Evolutionary conservation across 2,113 vertebrate genomes (phyloP), one percentile per base, ranked within the genome.

Genomic region (Pteronura brasiliensis): DNA sequence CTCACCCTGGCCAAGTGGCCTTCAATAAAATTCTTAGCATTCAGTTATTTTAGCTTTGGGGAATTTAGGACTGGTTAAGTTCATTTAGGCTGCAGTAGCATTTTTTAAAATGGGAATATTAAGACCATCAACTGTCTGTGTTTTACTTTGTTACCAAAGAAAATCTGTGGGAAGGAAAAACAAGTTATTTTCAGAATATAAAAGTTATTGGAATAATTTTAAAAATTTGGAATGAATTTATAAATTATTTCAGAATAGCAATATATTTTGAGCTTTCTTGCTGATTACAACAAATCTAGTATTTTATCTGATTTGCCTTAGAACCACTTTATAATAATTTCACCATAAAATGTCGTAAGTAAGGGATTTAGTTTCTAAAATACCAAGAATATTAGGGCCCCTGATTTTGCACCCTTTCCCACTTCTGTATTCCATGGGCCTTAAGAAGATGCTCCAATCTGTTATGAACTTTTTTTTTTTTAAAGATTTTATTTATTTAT

Each of bases 221-320:
- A 76, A 90, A 95, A 36, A 81, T 93, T 95, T 84, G 52, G 36
- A 88, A 31, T 44, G 18, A 93, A 74, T 81, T 93, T 74, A 12
- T 94, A 94, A 84, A 44, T 85, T 93, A 95, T 89, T 90, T 97
- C 52, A 91, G n/a, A 90, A 29, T 65, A 82, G 23, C 17, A 67
- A 7, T 91, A 25, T 67, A 71, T 88, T 89, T 59, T 90, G 39
- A n/a, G 96, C 3, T 39, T 84, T 25, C 34, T 93, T 88, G 20
- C 39, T 80, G n/a, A 88, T 93, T 95, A 36, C 10, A 95, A 17
- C 15, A 90, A 90, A 83, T 93, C 25, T 77, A 44, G 39, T 42
- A 52, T 39, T 90, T 93, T 71, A 71, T 69, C 21, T 59, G n/a
- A n/a, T 90, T 96, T 97, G 23, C 36, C 36, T 93, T 6, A 76